A percentile compares a stretch with the other conserved stretches of the same genome.
Conservation (phyloP, 2,888 invertebrate species). For the Pachliopta kotzebuea region DNA sequence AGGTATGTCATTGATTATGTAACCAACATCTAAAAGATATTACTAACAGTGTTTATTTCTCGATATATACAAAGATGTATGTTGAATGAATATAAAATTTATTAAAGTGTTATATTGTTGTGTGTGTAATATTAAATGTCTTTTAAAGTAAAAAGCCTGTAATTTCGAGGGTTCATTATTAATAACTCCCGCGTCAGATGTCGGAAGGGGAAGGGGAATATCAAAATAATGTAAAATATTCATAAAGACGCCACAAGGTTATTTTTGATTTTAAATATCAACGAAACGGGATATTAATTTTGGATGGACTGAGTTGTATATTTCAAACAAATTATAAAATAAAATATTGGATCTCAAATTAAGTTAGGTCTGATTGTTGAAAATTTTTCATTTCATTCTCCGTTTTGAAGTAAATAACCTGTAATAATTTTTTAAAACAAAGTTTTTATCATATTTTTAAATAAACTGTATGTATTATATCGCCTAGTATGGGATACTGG, state of each 20-base stretch:
- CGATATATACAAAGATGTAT: not conserved
- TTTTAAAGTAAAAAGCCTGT: constrained; percentile 29
- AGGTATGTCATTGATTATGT: too few relatives aligned
- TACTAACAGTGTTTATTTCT: too few relatives aligned
- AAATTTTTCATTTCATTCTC: too few relatives aligned
- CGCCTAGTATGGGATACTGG: too few relatives aligned
- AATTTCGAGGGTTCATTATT: constrained; percentile 26
- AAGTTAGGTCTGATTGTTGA: too few relatives aligned
- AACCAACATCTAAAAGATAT: too few relatives aligned
- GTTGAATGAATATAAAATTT: not conserved
- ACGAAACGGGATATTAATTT: constrained; percentile 3
- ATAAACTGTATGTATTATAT: too few relatives aligned
- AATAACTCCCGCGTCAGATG: constrained; percentile 27
- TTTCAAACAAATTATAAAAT: too few relatives aligned
- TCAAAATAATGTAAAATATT: constrained; percentile 30
- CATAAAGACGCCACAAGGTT: constrained; percentile 15
- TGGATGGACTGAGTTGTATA: not conserved
- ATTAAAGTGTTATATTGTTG: not conserved
- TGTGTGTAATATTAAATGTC: not conserved
- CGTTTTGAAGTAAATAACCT: too few relatives aligned
- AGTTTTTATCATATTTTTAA: too few relatives aligned
- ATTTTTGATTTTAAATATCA: constrained; percentile 21
- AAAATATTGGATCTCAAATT: too few relatives aligned
- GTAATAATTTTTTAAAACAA: too few relatives aligned
- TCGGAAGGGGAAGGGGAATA: constrained; percentile 25